A percentile compares a stretch with the other conserved stretches of the same genome.
These are phyloP conservation scores for Antheraea assamensis DNA, from an alignment of 2,888 invertebrate species.

Conservation along the genomic window DNA sequence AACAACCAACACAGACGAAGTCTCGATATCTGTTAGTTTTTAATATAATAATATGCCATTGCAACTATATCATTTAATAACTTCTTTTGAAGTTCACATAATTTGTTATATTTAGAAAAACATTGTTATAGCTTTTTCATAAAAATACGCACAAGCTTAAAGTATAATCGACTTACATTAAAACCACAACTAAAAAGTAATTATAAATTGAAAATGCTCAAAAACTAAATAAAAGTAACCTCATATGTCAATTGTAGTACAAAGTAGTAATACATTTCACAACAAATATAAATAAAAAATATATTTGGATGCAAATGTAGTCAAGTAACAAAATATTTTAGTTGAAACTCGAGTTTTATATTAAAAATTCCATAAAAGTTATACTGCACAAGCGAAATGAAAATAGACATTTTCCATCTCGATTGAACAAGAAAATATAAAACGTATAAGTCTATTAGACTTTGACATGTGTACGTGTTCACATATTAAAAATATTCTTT, in stretches of 20 bases:
- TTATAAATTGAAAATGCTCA: too few relatives aligned
- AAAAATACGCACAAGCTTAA: too few relatives aligned
- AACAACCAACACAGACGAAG: too few relatives aligned
- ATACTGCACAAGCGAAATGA: neutral
- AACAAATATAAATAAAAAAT: neutral
- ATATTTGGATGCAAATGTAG: neutral
- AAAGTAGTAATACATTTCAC: neutral
- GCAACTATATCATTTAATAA: too few relatives aligned
- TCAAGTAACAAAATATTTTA: neutral
- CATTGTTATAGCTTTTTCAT: too few relatives aligned
- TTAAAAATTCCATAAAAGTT: neutral
- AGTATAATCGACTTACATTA: too few relatives aligned
- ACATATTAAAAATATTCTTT: neutral
- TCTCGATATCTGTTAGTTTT: too few relatives aligned
- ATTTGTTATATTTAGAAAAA: too few relatives aligned
- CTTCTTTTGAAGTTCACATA: too few relatives aligned
- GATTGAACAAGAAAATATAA: neutral
- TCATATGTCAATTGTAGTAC: neutral
- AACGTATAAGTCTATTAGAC: neutral
- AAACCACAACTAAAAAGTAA: too few relatives aligned
- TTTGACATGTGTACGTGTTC: neutral
- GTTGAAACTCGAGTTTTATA: conserved; percentile 8
- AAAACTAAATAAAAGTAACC: too few relatives aligned
- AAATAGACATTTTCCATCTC: neutral
- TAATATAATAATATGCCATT: too few relatives aligned